Percentiles rank a stretch among this genome's conserved stretches.
These are phyloP conservation scores for Microctonus brassicae DNA, from an alignment of 2,888 invertebrate species.

Conservation along the genomic window DNA sequence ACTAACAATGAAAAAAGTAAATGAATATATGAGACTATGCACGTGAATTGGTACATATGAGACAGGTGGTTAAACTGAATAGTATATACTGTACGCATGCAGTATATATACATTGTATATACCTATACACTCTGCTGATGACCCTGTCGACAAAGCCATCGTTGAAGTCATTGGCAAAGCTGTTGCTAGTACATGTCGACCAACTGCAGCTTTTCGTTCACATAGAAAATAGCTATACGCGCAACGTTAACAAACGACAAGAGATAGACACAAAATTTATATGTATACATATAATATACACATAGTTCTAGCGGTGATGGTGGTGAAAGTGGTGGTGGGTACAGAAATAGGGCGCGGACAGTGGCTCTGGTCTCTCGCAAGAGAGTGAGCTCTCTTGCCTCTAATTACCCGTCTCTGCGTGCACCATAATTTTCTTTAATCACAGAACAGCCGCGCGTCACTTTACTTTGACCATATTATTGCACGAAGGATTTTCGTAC, in stretches of 20 bases:
- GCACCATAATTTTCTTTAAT: slow-evolving; percentile 68
- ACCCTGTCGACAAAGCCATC: not conserved
- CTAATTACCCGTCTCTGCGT: slow-evolving; percentile 62
- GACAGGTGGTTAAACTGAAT: not conserved
- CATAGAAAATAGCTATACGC: not conserved
- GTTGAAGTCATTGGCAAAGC: slow-evolving; percentile 1
- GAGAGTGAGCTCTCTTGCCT: slow-evolving; percentile 47
- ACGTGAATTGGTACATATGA: not conserved
- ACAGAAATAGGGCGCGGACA: not conserved
- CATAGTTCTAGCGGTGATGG: too few species aligned
- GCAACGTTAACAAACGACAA: slow-evolving; percentile 1
- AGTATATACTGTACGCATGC: not conserved
- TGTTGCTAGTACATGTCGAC: not conserved
- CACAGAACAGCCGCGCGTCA: slow-evolving; percentile 58
- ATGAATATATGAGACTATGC: too few species aligned
- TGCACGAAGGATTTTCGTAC: slow-evolving; percentile 49
- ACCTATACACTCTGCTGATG: not conserved
- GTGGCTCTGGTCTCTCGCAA: slow-evolving; percentile 22
- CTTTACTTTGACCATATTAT: slow-evolving; percentile 56
- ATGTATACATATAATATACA: not conserved
- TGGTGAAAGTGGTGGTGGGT: too few species aligned
- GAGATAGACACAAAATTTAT: not conserved
- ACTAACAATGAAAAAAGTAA: not conserved
- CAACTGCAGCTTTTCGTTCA: not conserved
- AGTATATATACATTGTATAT: not conserved